These are phyloP conservation scores for Blastomussa wellsi DNA, from an alignment of 92 coral and sea anemone species.

Conservation along the genomic window DNA sequence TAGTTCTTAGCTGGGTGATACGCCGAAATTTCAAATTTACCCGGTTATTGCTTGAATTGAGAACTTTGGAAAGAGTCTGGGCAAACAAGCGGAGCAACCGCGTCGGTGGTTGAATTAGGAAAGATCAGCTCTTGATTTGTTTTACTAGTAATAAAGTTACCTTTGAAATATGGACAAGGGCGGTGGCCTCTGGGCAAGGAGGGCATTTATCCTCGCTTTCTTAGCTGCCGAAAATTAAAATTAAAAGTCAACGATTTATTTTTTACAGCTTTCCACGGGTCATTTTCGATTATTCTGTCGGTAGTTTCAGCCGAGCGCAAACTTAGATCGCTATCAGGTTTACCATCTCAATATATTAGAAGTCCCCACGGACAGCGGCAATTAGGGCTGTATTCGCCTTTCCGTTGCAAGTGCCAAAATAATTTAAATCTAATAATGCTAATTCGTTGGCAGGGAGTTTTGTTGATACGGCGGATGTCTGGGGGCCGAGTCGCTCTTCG, in stretches of 20 bases:
- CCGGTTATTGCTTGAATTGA: neutral
- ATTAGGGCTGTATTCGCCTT: constrained; percentile 27
- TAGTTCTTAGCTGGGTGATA: neutral
- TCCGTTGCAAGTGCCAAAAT: constrained; percentile 34
- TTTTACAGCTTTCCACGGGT: neutral
- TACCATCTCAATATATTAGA: constrained; percentile 18
- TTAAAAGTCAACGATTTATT: constrained; percentile 5
- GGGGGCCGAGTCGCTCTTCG: constrained; percentile 9
- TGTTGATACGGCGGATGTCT: constrained; percentile 32
- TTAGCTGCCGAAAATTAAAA: constrained; percentile 18
- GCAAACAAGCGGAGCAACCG: constrained; percentile 21
- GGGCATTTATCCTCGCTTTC: constrained; percentile 21
- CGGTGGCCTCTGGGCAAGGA: neutral
- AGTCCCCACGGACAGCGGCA: constrained; percentile 45
- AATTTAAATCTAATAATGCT: constrained; percentile 38
- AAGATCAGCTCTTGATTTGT: constrained; percentile 20
- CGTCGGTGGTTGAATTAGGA: constrained; percentile 29
- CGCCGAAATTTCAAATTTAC: constrained; percentile 9
- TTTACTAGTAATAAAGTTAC: neutral
- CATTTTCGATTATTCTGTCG: neutral
- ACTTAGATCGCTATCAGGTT: neutral
- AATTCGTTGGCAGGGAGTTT: constrained; percentile 26
- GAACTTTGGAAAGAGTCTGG: neutral
- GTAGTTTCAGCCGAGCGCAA: constrained; percentile 11
- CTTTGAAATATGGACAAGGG: constrained; percentile 36